A percentile compares a stretch with the other conserved stretches of the same genome.
These are phyloP conservation scores for Oscheius sp. DNA, from an alignment of 2,888 invertebrate genomes.

Conservation along the genomic window DNA sequence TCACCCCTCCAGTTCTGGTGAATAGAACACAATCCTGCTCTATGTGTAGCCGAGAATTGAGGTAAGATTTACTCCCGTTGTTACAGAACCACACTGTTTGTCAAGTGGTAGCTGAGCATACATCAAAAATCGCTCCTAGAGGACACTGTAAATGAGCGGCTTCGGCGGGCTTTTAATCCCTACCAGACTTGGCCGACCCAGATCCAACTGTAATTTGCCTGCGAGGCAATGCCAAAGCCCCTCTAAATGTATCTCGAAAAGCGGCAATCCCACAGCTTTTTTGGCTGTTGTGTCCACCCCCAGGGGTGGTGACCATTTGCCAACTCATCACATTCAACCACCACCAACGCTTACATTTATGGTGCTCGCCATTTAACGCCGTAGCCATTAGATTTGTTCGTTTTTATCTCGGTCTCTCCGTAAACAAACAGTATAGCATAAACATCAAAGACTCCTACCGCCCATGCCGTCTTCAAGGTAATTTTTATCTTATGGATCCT, in stretches of 20 bases:
- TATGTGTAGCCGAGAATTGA: slow-evolving; percentile 47
- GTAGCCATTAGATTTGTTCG: slow-evolving; percentile 20
- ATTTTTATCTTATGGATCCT: background rate
- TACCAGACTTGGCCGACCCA: slow-evolving; percentile 10
- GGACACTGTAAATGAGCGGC: no score
- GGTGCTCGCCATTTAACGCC: background rate
- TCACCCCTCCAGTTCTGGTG: slow-evolving; percentile 55
- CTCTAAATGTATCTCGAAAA: slow-evolving; percentile 1
- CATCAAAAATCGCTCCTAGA: slow-evolving; percentile 2
- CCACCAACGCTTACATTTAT: background rate
- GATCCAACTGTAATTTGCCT: slow-evolving; percentile 27
- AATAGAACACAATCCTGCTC: slow-evolving; percentile 48
- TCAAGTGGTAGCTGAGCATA: slow-evolving; percentile 12
- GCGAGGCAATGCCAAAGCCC: slow-evolving; percentile 18
- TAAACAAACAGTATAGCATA: slow-evolving; percentile 23
- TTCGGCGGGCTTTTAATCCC: slow-evolving; percentile 8
- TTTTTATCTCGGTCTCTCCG: slow-evolving; percentile 3
- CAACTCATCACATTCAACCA: slow-evolving; percentile 8
- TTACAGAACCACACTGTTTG: background rate
- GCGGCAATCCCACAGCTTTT: slow-evolving; percentile 25
- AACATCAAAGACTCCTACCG: slow-evolving; percentile 1
- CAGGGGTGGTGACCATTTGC: background rate
- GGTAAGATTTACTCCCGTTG: slow-evolving; percentile 24
- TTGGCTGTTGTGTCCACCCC: slow-evolving; percentile 18
- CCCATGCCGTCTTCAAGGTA: background rate